Base-by-base conservation (phyloP, 1,140 invertebrate species). In the Scaptomyza hsui region DNA sequence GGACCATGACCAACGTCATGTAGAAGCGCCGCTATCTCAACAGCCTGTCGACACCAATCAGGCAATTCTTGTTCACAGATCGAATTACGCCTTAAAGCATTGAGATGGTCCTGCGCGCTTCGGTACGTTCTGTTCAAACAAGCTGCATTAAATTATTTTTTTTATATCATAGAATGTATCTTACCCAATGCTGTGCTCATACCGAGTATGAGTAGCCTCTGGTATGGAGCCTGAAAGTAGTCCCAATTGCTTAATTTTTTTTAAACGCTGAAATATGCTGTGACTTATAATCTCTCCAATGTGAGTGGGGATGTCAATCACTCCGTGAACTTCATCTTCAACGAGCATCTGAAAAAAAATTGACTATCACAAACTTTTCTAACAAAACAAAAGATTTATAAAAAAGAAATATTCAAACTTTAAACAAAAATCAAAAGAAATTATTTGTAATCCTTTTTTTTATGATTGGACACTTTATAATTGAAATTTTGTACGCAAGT, bases 1-100 rank as follows among this genome's bases (percentile, higher is more conserved):
- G 95, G 94, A 2, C 95, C 94, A 89, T 95, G 95, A 24, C 94
- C 95, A 1, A 95, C 72, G 79, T 96, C 95, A 91, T 95, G 95
- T 62, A 94, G 93, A 0, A 96, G 92, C 0, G 93, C 95, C 44
- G 94, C 95, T 35, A 96, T 92, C 45, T 89, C 76, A 1, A 89
- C 83, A 0, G 89, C 57, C 10, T 71, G 47, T 9, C 75, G 77
- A 61, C 78, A 89, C 81, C 78, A 88, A 4, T 65, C 51, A 0
- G 86, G 88, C 35, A 89, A 55, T 13, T 70, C 68, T 4, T 48
- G 62, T 5, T 72, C 51, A 21, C 67, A 51, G 3, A 42, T 68
- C 0, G 81, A 88, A 44, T 90, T 90, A 1, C 74, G 63, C 26
- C 65, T 67, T 9, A 90, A 37, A 0, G 72, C 73, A 41, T 77